These are phyloP conservation scores for Toxotes lorentzi DNA, from an alignment of 2,797 vertebrate genomes.

Conservation along the genomic window DNA sequence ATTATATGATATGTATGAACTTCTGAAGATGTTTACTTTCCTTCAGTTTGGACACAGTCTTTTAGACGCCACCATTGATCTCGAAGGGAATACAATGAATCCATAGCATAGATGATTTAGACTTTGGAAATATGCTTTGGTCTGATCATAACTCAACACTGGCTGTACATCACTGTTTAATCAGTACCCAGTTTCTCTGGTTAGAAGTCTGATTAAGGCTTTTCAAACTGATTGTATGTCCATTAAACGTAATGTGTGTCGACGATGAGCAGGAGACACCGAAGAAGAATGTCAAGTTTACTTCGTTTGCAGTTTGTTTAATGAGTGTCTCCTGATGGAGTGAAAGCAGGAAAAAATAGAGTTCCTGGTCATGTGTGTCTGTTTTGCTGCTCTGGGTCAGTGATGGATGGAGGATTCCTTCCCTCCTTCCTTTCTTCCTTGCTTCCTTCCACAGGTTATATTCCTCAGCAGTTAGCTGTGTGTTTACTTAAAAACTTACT, in stretches of 20 bases:
- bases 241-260: background rate
- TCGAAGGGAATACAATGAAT: slow-evolving; percentile 31
- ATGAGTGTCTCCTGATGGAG: slow-evolving; percentile 15
- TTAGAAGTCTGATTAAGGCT: too few species aligned
- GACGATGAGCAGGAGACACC: background rate
- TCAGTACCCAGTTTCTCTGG: too few species aligned
- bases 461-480: slow-evolving; percentile 67
- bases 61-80: slow-evolving; percentile 55
- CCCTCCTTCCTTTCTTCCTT: slow-evolving; percentile 70
- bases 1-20: too few species aligned
- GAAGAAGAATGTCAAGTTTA: background rate
- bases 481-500: slow-evolving; percentile 82
- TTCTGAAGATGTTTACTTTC: slow-evolving; percentile 73
- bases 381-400: slow-evolving; percentile 26
- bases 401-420: slow-evolving; percentile 68
- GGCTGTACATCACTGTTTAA: background rate
- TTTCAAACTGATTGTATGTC: slow-evolving; percentile 15
- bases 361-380: slow-evolving; percentile 13
- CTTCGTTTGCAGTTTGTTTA: slow-evolving; percentile 3
- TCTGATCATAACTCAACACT: background rate
- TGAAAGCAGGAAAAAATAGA: slow-evolving; percentile 41
- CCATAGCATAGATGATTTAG: background rate
- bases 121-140: background rate
- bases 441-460: slow-evolving; percentile 74
- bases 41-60: slow-evolving; percentile 54